Percentiles rank a stretch among this genome's conserved stretches.
These are phyloP conservation scores for Ischnura elegans DNA, from an alignment of 2,888 invertebrate genomes.

Conservation along the genomic window DNA sequence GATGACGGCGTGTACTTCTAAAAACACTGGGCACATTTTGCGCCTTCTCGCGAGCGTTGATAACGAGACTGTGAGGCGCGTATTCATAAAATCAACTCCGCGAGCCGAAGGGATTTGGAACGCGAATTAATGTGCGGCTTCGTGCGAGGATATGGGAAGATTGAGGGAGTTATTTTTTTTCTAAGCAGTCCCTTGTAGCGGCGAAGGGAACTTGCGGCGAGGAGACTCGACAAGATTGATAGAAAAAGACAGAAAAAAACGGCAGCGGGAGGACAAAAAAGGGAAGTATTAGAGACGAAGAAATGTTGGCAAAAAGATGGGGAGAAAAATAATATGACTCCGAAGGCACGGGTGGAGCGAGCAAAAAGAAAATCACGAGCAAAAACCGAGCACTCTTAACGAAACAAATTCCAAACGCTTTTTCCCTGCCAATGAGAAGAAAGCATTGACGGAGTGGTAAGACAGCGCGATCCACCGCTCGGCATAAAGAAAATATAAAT, in stretches of 20 bases:
- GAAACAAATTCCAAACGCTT: slow-evolving; percentile 38
- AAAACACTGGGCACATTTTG: background rate
- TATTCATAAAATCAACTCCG: background rate
- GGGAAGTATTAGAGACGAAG: slow-evolving; percentile 29
- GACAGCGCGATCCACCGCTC: slow-evolving; percentile 21
- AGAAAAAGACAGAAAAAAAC: background rate
- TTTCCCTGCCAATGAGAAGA: slow-evolving; percentile 31
- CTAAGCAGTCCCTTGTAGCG: too few species aligned
- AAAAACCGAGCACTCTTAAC: slow-evolving; percentile 14
- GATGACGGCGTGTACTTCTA: background rate
- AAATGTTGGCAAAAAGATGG: background rate
- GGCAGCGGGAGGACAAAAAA: background rate
- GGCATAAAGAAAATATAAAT: slow-evolving; percentile 33
- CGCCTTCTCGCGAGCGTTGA: background rate
- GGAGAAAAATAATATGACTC: background rate
- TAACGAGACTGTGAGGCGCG: background rate
- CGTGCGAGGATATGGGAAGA: background rate
- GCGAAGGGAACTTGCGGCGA: too few species aligned
- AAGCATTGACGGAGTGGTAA: slow-evolving; percentile 35
- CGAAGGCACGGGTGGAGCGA: background rate
- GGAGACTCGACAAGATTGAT: too few species aligned
- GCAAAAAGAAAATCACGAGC: background rate
- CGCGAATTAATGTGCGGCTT: background rate
- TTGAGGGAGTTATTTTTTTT: too few species aligned
- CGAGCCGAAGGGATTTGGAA: background rate